Percentiles rank a stretch among this genome's conserved stretches.
Evolutionary conservation across 2,113 vertebrate species (phyloP).

Genomic region (Antechinus flavipes): DNA sequence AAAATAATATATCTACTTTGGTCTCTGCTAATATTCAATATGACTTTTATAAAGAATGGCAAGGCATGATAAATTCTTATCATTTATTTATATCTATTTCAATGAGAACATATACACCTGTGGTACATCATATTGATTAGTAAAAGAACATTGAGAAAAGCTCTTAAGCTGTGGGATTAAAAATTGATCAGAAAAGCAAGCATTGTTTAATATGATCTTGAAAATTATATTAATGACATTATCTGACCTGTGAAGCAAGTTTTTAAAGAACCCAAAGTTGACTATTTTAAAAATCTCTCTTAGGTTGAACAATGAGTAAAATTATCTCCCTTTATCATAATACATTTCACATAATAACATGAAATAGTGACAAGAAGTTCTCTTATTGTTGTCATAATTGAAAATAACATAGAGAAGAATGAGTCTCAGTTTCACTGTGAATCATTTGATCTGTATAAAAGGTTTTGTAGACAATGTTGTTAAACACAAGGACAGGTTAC

Average conservation of each 20-base stretch:
- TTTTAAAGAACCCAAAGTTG: not conserved
- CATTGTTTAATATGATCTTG: not conserved
- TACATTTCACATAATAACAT: too few relatives aligned
- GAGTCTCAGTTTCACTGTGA: not conserved
- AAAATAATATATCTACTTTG: slow-evolving; percentile 68
- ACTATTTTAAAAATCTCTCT: not conserved
- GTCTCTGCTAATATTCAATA: slow-evolving; percentile 63
- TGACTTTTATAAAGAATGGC: slow-evolving; percentile 62
- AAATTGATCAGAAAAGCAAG: not conserved
- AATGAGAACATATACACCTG: not conserved
- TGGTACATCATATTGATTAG: not conserved
- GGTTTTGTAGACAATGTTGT: not conserved
- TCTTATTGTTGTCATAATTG: not conserved
- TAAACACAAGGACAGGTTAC: not conserved
- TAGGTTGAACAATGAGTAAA: not conserved
- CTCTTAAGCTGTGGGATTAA: not conserved
- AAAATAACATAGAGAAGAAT: not conserved
- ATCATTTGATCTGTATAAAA: not conserved
- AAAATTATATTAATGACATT: not conserved
- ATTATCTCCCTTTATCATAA: not conserved
- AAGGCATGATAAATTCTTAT: slow-evolving; percentile 47
- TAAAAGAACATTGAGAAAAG: not conserved
- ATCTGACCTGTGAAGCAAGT: not conserved
- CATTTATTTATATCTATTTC: slow-evolving; percentile 56
- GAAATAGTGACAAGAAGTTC: not conserved